Base-by-base conservation (phyloP, 2,113 vertebrate species). In the Nannobrachium achirus region DNA sequence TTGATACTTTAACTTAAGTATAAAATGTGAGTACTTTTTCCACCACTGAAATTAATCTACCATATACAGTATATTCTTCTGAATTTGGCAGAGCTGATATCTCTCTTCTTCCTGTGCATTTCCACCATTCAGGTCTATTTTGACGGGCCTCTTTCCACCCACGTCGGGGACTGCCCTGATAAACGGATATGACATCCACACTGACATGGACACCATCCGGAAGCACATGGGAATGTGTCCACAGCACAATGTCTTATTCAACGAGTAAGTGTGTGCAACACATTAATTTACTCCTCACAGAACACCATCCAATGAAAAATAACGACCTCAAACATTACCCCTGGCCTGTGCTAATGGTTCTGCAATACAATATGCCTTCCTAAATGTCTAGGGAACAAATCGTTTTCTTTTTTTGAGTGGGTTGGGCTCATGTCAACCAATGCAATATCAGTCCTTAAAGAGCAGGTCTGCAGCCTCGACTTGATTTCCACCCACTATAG, bases 201-300 rank as follows among this genome's bases (percentile, higher is more conserved):
- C 92, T 0, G 95, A 98, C 78, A 93, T 99, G 86, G 96, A 91
- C 75, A 79, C 74, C 66, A 97, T 98, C 80, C 90, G 98, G 45
- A 93, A 94, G 82, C 94, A 95, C 56, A 76, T 99, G 80, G 98
- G 98, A 44, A 96, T 99, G 90, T 99, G 98, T 81, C 98, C 98
- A 0, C 98, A 99, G 65, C 97, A 99, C 85, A 99, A 99, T 0
- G 97, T 99, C 61, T 82, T 99, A 16, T 99, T 98, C 82, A 93
- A 97, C 63, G 89, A 96, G 98, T 99, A 85, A 95, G 96, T 95
- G 48, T 6, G 14, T 18, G 50, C 6, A 33, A 16, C 8, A 39
- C 20, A 39, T 7, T 16, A 33, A 13, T 61, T 4, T 44, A 8
- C 14, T 52, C 7, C 46, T 33, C 25, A 33, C 25, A 33, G 25